Evolutionary conservation across 2,888 invertebrate genomes (phyloP).

Genomic region (Drosophila peninsularis): DNA sequence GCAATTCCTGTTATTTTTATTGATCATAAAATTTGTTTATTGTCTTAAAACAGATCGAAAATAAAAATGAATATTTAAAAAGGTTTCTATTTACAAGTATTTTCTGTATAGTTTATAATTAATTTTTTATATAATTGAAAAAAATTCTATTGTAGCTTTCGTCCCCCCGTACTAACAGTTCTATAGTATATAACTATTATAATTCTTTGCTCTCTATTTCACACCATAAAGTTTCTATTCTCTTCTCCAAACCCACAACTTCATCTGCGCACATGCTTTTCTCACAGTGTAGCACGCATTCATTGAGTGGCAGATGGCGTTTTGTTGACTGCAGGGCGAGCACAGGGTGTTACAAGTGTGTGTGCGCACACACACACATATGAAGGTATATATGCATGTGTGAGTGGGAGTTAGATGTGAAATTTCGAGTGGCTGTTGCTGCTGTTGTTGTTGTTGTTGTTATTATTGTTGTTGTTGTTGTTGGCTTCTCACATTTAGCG

Average conservation of each 20-base stretch:
- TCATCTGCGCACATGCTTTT: slow-evolving; percentile 6
- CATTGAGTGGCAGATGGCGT: slow-evolving; percentile 34
- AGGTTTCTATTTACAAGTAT: too few species aligned
- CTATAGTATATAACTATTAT: background rate
- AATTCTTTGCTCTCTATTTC: background rate
- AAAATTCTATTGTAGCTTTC: too few species aligned
- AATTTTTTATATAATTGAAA: too few species aligned
- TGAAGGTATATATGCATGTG: slow-evolving; percentile 4
- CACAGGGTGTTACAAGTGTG: slow-evolving; percentile 27
- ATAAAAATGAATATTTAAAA: too few species aligned
- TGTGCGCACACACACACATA: background rate
- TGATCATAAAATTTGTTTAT: too few species aligned
- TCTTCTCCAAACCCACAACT: too few species aligned
- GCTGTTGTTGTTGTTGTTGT: slow-evolving; percentile 18
- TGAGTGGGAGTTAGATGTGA: slow-evolving; percentile 44
- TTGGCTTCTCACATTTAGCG: slow-evolving; percentile 61
- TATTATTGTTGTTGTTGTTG: slow-evolving; percentile 8
- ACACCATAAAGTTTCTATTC: too few species aligned
- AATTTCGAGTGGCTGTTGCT: slow-evolving; percentile 49
- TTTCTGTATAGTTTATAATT: too few species aligned
- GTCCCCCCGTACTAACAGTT: too few species aligned
- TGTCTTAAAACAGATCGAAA: too few species aligned
- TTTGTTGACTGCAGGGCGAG: slow-evolving; percentile 27
- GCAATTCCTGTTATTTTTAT: too few species aligned
- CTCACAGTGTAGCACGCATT: slow-evolving; percentile 30